phyloP scores from a whole-genome alignment of 2,888 invertebrate genomes.

The Syrphus vitripennis region DNA sequence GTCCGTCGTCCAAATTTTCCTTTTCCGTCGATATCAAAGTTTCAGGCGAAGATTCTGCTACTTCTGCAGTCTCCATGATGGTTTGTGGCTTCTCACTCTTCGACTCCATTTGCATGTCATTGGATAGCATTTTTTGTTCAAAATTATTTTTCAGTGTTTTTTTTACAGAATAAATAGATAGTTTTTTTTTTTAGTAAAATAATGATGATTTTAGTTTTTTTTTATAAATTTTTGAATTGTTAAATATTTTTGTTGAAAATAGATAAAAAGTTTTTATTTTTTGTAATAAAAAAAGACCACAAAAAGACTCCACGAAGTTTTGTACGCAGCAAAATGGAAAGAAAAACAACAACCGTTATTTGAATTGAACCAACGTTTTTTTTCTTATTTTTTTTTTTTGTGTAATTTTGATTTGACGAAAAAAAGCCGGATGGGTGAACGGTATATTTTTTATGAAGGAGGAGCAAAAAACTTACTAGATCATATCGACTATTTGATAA shows the following conservation, averaged over 20 bases:
- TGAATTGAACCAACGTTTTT: constrained; percentile 26
- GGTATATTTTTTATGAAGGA: constrained; percentile 26
- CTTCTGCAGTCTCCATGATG: not conserved
- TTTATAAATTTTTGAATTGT: not conserved
- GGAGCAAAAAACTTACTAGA: not conserved
- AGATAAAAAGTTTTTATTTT: not conserved
- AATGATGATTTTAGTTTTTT: not conserved
- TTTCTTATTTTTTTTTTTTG: constrained; percentile 26
- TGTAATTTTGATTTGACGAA: constrained; percentile 54
- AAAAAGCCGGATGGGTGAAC: constrained; percentile 49
- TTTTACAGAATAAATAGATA: not conserved
- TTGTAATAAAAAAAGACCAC: constrained; percentile 42
- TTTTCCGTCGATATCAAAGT: not conserved
- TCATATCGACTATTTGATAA: not conserved
- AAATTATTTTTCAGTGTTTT: not conserved
- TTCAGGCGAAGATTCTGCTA: not conserved
- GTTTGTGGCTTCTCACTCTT: not conserved
- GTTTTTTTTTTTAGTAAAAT: constrained; percentile 2
- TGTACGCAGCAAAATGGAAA: constrained; percentile 38
- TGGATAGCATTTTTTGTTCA: not conserved
- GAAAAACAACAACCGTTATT: constrained; percentile 50
- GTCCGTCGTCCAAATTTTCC: not conserved
- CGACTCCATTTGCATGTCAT: constrained; percentile 12
- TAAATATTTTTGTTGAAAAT: not conserved
- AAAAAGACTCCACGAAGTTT: constrained; percentile 60